Base-by-base conservation (phyloP, 1,140 invertebrate genomes). In the Hyposmocoma kahamanoa region DNA sequence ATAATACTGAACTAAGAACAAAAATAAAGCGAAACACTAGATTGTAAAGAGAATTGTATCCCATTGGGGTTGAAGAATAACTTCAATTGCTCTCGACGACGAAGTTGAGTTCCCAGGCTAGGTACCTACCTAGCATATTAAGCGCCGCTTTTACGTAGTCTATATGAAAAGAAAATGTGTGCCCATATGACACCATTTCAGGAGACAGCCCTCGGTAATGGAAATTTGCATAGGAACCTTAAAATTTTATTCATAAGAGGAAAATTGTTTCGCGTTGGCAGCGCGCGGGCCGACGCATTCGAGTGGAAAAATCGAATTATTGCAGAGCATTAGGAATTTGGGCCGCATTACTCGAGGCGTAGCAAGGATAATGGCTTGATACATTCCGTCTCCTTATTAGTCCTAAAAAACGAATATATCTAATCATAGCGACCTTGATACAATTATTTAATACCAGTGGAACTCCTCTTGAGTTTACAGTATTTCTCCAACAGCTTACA, bases 241-340 rank as follows among this genome's bases (percentile, higher is more conserved):
- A 74, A 81, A 81, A 79, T 79, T 73, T 79, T 84, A 84, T 84
- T 84, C 80, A 84, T 84, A 81, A 81, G 80, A 58, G 62, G 77
- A 74, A 79, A 84, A 84, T 84, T 84, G 80, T 80, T 78, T 80
- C 73, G 59, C 69, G 50, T 39, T 43, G 42, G 20, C 41, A 42
- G 38, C 34, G 47, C 39, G 47, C 34, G 42, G 42, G 49, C 30
- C 51, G 42, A 47, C 57, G 63, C 62, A 73, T 59, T 66, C 62
- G 44, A 66, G 60, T 61, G 60, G 69, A 71, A 61, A 67, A 72
- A 80, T 82, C 68, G 62, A 77, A 79, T 82, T 82, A 77, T 72
- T 70, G 47, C 58, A 53, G 58, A 54, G 55, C 62, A 70, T 75
- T 72, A 67, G 55, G 52, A 65, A 71, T 65, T 71, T 69, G 51